Conservation (phyloP, 2,113 vertebrate genomes). For the Butorides virescens region DNA sequence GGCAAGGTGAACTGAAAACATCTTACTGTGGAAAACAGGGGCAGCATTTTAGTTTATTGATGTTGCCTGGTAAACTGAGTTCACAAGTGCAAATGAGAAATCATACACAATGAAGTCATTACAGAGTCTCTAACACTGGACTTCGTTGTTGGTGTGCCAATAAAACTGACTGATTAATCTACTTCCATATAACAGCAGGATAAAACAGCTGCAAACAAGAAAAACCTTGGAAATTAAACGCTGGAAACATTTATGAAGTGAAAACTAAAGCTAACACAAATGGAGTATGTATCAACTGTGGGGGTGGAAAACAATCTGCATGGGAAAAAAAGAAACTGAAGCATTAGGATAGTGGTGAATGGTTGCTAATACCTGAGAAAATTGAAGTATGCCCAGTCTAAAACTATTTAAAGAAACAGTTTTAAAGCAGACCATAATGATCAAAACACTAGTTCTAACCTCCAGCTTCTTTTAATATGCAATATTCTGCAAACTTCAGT, state of each 20-base stretch:
- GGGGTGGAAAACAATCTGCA: slow-evolving; percentile 41
- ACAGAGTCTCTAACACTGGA: slow-evolving; percentile 32
- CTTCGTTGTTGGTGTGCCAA: slow-evolving; percentile 47
- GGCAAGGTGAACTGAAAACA: background rate
- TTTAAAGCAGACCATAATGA: background rate
- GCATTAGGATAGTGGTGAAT: background rate
- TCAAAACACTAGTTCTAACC: background rate
- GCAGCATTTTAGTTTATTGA: slow-evolving; percentile 39
- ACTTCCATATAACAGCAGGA: slow-evolving; percentile 30
- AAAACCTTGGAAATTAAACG: slow-evolving; percentile 31
- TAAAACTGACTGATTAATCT: slow-evolving; percentile 55
- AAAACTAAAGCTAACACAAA: slow-evolving; percentile 46
- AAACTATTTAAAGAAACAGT: background rate
- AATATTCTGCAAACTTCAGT: background rate
- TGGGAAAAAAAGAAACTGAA: background rate
- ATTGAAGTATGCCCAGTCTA: background rate
- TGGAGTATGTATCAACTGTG: background rate
- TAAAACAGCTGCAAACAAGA: slow-evolving; percentile 54
- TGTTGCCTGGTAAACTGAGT: slow-evolving; percentile 55
- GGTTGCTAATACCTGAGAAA: background rate
- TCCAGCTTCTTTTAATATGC: background rate
- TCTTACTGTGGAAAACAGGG: background rate
- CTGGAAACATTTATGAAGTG: slow-evolving; percentile 64
- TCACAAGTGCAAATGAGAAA: slow-evolving; percentile 58
- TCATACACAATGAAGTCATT: slow-evolving; percentile 57